Base-by-base conservation (phyloP, 2,888 invertebrate species). In the Drosophila acutilabella region DNA sequence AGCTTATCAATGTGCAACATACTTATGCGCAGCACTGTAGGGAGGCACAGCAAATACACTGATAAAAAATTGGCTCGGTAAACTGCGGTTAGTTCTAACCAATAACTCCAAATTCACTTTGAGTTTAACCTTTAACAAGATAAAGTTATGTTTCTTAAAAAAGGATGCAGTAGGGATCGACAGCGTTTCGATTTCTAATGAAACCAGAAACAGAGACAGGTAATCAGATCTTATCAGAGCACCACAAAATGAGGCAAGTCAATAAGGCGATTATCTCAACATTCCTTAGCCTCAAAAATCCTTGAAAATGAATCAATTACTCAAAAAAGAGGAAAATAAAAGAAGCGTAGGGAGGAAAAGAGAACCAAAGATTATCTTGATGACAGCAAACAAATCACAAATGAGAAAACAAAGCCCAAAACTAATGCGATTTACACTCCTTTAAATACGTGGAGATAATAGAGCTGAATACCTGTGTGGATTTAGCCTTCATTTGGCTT, bases 1-100 rank as follows among this genome's bases (percentile, higher is more conserved):
- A 60, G 48, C 38, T 53, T 64, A 64, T 64, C 58, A 56, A 54
- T 56, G 38, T 50, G 40, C 54, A 54, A 44, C 54, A 66, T 36
- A 36, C 36, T 36, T 36, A 36, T 36, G 13, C 13, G 36, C 13
- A 36, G 36, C 33, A 36, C 33, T 36, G 11, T 26, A 26, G 26
- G 6, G 26, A 26, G 26, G 26, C 26, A 36, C 26, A 1, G 26
- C 30, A 30, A 30, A 30, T 30, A 36, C 36, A 36, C 36, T 30
- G 30, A 30, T 30, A 36, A 36, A 36, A 36, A 23, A 23, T 23
- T 23, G 5, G 23, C 23, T 23, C 1, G 23, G 3, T 23, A 23
- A 6, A 0, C 23, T 6, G 23, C 23, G 23, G 23, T 23, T 2
- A 18, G 1, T 18, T 18, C 2, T n/a, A n/a, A n/a, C n/a, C n/a